Evolutionary conservation across 2,888 invertebrate species (phyloP), one percentile per base, ranked within the genome.

Genomic region (Lycaena phlaeas): DNA sequence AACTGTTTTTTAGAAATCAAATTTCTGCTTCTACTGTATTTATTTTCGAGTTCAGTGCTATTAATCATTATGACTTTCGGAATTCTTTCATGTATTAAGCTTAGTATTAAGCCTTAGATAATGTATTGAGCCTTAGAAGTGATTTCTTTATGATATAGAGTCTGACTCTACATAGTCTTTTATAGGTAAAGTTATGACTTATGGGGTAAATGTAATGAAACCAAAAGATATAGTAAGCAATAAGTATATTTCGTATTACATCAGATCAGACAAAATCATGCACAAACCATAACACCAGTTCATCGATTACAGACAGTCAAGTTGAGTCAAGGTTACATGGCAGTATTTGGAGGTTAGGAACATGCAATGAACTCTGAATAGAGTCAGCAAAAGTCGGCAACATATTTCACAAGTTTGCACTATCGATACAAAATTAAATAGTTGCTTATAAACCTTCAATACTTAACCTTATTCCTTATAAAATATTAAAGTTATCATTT

Each of bases 181-280:
- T n/a, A n/a, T n/a, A n/a, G n/a, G n/a, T n/a, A n/a, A n/a, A n/a
- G n/a, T n/a, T n/a, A n/a, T n/a, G n/a, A n/a, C n/a, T n/a, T n/a
- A n/a, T n/a, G n/a, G n/a, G n/a, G n/a, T n/a, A n/a, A n/a, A n/a
- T 36, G 7, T 22, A 64, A 63, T 55, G 55, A 64, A 66, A 66
- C 46, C 54, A 40, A 36, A 14, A 43, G 42, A 41, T 48, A 44
- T 49, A 57, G 44, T 59, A 68, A 68, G 64, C 64, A 59, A 57
- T 59, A 57, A 34, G 34, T 34, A 34, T 63, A 64, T 61, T 64
- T 56, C 46, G 49, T 54, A 57, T 60, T 57, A 54, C 53, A 53
- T 61, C 62, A 66, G 62, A 66, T 65, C 64, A 56, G 58, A 67
- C 57, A 61, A 44, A 40, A 51, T 56, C 56, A 57, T 58, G 51